These are phyloP conservation scores for Pholis gunnellus DNA, from an alignment of 2,113 vertebrate species.

Conservation along the genomic window DNA sequence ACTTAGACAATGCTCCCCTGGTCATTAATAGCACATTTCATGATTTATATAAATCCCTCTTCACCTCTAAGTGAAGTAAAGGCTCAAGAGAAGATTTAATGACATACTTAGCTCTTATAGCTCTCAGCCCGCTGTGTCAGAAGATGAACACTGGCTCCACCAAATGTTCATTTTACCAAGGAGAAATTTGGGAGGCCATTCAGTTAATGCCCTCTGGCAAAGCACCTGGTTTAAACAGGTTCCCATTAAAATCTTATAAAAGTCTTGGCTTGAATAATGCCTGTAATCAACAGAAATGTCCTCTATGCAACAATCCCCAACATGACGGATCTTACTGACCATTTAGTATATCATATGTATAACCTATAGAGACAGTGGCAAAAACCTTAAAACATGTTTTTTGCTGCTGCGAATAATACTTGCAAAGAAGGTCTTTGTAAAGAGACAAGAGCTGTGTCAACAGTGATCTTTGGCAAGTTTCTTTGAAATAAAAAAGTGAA, in stretches of 20 bases:
- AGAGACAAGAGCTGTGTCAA: neutral
- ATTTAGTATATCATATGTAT: neutral
- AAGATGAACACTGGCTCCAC: slow-evolving; percentile 42
- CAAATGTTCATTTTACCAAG: slow-evolving; percentile 58
- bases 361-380: neutral
- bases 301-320: neutral
- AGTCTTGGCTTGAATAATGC: slow-evolving; percentile 33
- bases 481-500: neutral
- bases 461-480: neutral
- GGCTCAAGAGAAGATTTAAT: slow-evolving; percentile 43
- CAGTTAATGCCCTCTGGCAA: slow-evolving; percentile 54
- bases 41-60: slow-evolving; percentile 22
- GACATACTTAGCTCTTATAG: slow-evolving; percentile 35
- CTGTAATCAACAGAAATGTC: slow-evolving; percentile 21
- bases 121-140: slow-evolving; percentile 42
- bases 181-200: slow-evolving; percentile 41
- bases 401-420: neutral
- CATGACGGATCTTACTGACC: neutral
- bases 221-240: slow-evolving; percentile 60
- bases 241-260: slow-evolving; percentile 54
- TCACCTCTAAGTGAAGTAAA: slow-evolving; percentile 28
- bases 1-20: neutral
- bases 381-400: neutral
- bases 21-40: slow-evolving; percentile 21
- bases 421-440: neutral